Base-by-base conservation (phyloP, 2,113 vertebrate species). In the Muntiacus muntjak region DNA sequence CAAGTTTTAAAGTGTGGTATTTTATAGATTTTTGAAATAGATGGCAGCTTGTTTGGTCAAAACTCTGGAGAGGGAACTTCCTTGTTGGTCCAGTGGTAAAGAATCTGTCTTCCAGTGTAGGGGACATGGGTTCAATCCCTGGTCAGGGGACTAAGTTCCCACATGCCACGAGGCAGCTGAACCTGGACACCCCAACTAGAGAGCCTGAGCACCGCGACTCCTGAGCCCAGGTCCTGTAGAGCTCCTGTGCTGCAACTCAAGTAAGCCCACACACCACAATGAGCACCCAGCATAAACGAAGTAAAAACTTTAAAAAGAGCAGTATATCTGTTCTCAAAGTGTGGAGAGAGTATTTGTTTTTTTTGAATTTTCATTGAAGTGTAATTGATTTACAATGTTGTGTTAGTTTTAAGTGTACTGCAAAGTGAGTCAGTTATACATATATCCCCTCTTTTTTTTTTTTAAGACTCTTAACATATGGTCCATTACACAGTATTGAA, bases 11-110 rank as follows among this genome's bases (percentile, higher is more conserved):
- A 78, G 21, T 92, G 30, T 55, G 17, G 55, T 92, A 3, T 45
- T 60, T 89, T 76, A 52, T 74, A 87, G 43, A 58, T 79, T 84
- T 91, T 88, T 87, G 2, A 47, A 95, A 81, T 15, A 89, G 15
- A 55, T 62, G 89, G 36, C 57, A 86, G 23, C 40, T 67, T 86
- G 5, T 91, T 88, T 45, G 16, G 13, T 89, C n/a, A 89, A 33
- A 91, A 62, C 23, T 79, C 28, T 14, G 40, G 40, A 76, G 71
- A 76, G 15, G 11, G 23, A 76, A 26, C 71, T 15, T 25, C 12
- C 40, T 76, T 76, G 23, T 26, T 76, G 71, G 71, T 76, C 23
- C 12, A 76, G 40, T 43, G 71, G 40, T 76, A 76, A 76, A 76
- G 71, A 26, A 43, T 43, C 40, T 43, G 23, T 40, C 71, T 43